Conservation (phyloP, 2,888 invertebrate species). For the Pollenia angustigena region DNA sequence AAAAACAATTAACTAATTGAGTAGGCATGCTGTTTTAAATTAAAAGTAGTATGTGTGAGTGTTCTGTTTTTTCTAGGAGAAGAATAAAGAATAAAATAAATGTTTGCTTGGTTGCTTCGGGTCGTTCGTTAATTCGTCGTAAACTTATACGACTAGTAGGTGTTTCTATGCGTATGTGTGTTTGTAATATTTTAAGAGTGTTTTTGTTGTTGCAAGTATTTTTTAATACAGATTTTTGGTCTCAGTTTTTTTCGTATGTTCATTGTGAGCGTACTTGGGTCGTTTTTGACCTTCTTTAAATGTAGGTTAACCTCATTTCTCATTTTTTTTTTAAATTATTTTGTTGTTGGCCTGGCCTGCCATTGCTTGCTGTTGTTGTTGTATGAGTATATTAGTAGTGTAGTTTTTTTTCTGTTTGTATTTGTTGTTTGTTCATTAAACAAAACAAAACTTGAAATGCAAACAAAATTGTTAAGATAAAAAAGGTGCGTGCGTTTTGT, state of each 20-base stretch:
- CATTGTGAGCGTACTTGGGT: slow-evolving; percentile 74
- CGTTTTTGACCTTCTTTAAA: slow-evolving; percentile 83
- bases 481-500: slow-evolving; percentile 61
- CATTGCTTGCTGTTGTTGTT: slow-evolving; percentile 21
- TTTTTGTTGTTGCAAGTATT: not conserved
- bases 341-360: slow-evolving; percentile 44
- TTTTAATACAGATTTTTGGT: slow-evolving; percentile 29
- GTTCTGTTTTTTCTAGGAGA: not conserved
- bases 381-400: slow-evolving; percentile 3
- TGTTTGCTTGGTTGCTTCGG: slow-evolving; percentile 37
- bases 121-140: not conserved
- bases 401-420: slow-evolving; percentile 36
- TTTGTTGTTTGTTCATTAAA: slow-evolving; percentile 50
- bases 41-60: not conserved
- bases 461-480: slow-evolving; percentile 34
- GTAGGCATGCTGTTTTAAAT: not conserved
- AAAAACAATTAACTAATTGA: slow-evolving; percentile 39
- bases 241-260: slow-evolving; percentile 10
- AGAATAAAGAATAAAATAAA: slow-evolving; percentile 28
- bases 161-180: slow-evolving; percentile 59
- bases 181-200: slow-evolving; percentile 29
- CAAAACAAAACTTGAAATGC: slow-evolving; percentile 56
- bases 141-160: not conserved
- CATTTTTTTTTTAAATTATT: slow-evolving; percentile 75
- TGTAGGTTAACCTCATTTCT: slow-evolving; percentile 83